Percentiles rank a stretch among this genome's conserved stretches.
phyloP scores from a whole-genome alignment of 1,140 invertebrate genomes.

The Zeugodacus cucurbitae region DNA sequence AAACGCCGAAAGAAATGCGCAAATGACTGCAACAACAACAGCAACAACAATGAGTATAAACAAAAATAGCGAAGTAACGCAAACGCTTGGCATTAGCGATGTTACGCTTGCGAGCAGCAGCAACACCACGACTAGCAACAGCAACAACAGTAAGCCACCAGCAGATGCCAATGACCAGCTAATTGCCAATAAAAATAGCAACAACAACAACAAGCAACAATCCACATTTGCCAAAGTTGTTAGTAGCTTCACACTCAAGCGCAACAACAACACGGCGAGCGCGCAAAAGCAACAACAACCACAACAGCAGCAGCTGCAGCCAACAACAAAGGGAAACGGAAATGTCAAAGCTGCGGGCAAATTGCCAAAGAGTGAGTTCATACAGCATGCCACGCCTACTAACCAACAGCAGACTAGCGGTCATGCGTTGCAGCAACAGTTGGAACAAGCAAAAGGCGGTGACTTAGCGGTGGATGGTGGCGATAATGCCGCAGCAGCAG shows the following conservation, averaged over 20 bases:
- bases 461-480: not conserved
- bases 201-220: constrained; percentile 47
- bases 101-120: not conserved
- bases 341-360: constrained; percentile 11
- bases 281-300: constrained; percentile 44
- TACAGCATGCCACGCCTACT: not conserved
- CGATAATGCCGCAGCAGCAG: too few relatives aligned
- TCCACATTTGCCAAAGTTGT: constrained; percentile 64
- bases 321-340: constrained; percentile 18
- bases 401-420: constrained; percentile 13
- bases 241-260: constrained; percentile 52
- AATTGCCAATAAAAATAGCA: constrained; percentile 41
- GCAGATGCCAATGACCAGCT: constrained; percentile 43
- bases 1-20: not conserved
- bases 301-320: constrained; percentile 43
- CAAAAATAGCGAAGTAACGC: constrained; percentile 11
- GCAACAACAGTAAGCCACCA: not conserved
- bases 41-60: not conserved
- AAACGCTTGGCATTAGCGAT: not conserved
- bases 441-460: not conserved
- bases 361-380: constrained; percentile 9
- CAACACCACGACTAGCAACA: too few relatives aligned
- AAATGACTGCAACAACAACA: not conserved
- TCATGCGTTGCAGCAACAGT: constrained; percentile 36
- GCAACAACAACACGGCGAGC: constrained; percentile 14